Base-by-base conservation (phyloP, 2,888 invertebrate species). In the Agrochola circellaris region DNA sequence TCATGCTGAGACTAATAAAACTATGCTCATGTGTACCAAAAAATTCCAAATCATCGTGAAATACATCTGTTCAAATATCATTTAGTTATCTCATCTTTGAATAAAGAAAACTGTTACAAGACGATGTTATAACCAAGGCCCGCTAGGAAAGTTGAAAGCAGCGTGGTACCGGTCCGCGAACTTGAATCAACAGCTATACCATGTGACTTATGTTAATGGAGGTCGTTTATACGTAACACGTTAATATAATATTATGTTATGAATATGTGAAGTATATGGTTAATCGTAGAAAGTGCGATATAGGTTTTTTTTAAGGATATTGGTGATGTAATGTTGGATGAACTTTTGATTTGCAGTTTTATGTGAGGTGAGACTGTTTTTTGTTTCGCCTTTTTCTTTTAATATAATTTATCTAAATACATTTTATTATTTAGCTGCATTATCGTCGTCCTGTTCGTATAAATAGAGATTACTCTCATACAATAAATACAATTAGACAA, bases 91-190 rank as follows among this genome's bases (percentile, higher is more conserved):
- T 95, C 95, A 95, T 93, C 92, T 90, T 89, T 89, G 88, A 84
- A 87, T 87, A 92, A 91, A 91, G 94, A 94, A 96, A 96, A 95
- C 93, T 85, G 93, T 95, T 96, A 95, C 94, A 92, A 91, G 92
- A 93, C 89, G 92, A 94, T 95, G 94, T 86, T 93, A 94, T 96
- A 95, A 93, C 91, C 84, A 89, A 90, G 65, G 71, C 64, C 85
- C 86, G 88, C 75, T 34, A 95, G 91, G 94, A 96, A 96, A 96
- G 95, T 96, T 87, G 96, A 96, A 96, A 96, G 96, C 93, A 91
- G 82, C 79, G 72, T 88, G 94, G 73, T 85, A 88, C 96, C 94
- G 94, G 95, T 95, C 93, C 73, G 83, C 91, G 91, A 92, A 91
- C 93, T 93, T 90, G 90, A 89, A 88, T 83, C 85, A 77, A 87